Percentiles rank a stretch among this genome's conserved stretches.
Conservation (phyloP, 2,113 vertebrate genomes). For the Micronycteris hirsuta region DNA sequence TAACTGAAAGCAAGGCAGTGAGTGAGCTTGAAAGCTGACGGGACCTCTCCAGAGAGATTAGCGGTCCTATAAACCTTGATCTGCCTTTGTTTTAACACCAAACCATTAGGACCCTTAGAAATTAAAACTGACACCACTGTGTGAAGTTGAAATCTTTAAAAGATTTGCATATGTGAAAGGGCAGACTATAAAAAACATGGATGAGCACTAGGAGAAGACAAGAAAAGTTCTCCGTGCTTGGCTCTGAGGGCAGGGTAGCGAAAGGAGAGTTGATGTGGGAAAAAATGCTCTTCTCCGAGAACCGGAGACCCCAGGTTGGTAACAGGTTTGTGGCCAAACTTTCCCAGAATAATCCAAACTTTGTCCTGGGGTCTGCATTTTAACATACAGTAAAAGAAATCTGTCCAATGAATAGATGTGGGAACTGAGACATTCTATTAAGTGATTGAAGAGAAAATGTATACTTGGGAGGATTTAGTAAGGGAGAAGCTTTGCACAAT, state of each 20-base stretch:
- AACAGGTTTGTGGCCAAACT: neutral
- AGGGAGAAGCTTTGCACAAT: neutral
- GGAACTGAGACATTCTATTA: neutral
- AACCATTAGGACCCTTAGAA: neutral
- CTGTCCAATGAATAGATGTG: neutral
- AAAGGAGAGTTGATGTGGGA: neutral
- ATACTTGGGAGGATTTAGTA: neutral
- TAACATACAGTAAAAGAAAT: neutral
- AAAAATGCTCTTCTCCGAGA: neutral
- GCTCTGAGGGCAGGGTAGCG: neutral
- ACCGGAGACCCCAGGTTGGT: neutral
- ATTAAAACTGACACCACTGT: neutral
- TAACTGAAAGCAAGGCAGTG: neutral
- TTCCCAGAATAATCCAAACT: neutral
- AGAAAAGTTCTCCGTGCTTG: neutral
- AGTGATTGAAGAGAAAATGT: neutral
- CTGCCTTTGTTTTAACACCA: neutral
- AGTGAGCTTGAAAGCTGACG: neutral
- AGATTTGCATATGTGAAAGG: neutral
- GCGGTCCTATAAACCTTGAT: neutral
- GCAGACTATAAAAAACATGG: neutral
- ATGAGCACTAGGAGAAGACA: neutral
- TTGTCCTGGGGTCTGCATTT: neutral
- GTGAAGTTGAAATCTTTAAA: neutral
- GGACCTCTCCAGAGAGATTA: neutral